Percentiles rank a stretch among this genome's conserved stretches.
Conservation (phyloP, 2,113 vertebrate species). For the Pachyramphus minor region DNA sequence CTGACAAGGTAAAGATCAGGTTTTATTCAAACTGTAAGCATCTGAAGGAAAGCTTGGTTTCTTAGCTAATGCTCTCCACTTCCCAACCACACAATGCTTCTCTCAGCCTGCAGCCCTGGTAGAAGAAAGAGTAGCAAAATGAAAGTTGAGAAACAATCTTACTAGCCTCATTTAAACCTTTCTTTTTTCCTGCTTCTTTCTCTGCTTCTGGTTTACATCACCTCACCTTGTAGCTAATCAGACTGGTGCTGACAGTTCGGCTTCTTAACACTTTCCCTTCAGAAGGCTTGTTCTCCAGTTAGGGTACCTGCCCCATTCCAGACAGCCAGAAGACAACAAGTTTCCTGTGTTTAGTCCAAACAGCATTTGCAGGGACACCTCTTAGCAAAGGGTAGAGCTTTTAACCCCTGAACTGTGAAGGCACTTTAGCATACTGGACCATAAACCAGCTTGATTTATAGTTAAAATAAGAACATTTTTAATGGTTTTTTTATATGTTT, state of each 20-base stretch:
- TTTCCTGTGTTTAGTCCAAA: not conserved
- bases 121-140: not conserved
- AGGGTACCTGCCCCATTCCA: not conserved
- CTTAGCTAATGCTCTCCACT: not conserved
- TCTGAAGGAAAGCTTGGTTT: not conserved
- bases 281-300: not conserved
- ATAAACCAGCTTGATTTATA: not conserved
- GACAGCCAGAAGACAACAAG: not conserved
- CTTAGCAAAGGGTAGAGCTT: not conserved
- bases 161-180: not conserved
- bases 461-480: not conserved
- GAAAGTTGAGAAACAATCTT: not conserved
- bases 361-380: not conserved
- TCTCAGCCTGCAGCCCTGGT: not conserved
- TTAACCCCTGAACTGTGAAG: not conserved
- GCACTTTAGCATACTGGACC: not conserved
- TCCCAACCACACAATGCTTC: not conserved
- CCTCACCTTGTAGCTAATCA: not conserved
- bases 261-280: slow-evolving; percentile 7
- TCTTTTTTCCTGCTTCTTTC: not conserved
- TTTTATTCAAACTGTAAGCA: not conserved
- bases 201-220: not conserved
- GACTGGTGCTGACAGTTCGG: slow-evolving; percentile 2
- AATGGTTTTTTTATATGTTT: not conserved
- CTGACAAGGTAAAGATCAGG: not conserved